These are phyloP conservation scores for Oncorhynchus masou DNA, from an alignment of 2,113 vertebrate genomes.

Conservation along the genomic window DNA sequence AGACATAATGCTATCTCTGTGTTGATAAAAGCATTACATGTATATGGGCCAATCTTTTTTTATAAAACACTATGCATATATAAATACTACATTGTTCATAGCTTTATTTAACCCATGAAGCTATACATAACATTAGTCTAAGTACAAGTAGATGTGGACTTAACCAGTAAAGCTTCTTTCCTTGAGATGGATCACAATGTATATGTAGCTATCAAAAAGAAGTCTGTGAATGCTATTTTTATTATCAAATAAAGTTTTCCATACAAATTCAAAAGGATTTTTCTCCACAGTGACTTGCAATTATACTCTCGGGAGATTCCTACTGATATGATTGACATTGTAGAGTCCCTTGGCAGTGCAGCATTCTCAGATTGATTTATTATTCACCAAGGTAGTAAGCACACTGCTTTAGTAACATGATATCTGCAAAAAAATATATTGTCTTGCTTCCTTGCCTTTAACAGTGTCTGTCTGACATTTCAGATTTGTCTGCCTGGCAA, in stretches of 20 bases:
- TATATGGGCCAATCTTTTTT: constrained; percentile 94
- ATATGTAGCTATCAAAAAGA: constrained; percentile 91
- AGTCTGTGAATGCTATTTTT: constrained; percentile 98
- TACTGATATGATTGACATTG: background rate
- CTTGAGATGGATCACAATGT: constrained; percentile 88
- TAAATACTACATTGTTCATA: constrained; percentile 98
- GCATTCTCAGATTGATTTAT: background rate
- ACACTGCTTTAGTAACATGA: background rate
- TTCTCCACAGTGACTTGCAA: constrained; percentile 15
- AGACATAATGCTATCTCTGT: constrained; percentile 88
- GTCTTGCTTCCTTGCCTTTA: background rate
- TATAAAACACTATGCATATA: constrained; percentile 99
- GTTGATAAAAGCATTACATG: constrained; percentile 92
- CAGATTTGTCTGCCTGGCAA: background rate
- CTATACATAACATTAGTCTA: constrained; percentile 89
- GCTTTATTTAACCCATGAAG: constrained; percentile 95
- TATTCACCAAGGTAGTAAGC: background rate
- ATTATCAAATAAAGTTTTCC: constrained; percentile 97
- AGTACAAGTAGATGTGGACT: constrained; percentile 87
- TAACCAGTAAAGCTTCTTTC: constrained; percentile 86
- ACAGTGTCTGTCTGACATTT: background rate
- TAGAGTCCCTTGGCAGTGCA: background rate
- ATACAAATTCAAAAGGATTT: constrained; percentile 80
- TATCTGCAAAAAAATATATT: background rate
- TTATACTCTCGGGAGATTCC: background rate